A percentile compares a stretch with the other conserved stretches of the same genome.
Conservation (phyloP, 1,140 invertebrate genomes). For the Leptinotarsa lineolata region DNA sequence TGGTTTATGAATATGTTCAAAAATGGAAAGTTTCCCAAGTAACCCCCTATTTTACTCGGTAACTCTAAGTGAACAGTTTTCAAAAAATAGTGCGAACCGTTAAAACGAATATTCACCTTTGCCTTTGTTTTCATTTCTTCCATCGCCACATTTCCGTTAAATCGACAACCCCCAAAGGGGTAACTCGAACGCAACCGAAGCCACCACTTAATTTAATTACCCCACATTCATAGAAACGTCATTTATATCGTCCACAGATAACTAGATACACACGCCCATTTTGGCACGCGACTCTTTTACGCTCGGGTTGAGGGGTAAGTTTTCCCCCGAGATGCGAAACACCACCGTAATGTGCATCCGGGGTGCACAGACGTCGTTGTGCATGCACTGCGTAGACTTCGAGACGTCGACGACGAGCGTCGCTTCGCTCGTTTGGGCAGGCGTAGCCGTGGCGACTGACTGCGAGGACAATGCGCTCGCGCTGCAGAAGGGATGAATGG, state of each 20-base stretch:
- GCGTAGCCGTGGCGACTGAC: slow-evolving; percentile 19
- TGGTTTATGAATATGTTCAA: no score
- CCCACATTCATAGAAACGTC: slow-evolving; percentile 17
- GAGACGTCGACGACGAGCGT: slow-evolving; percentile 29
- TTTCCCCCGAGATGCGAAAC: background rate
- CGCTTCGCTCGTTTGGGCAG: slow-evolving; percentile 30
- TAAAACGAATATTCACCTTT: no score
- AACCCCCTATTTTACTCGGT: no score
- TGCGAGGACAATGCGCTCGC: background rate
- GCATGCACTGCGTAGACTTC: slow-evolving; percentile 28
- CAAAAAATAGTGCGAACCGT: no score
- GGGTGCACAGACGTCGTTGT: background rate
- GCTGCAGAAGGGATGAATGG: background rate
- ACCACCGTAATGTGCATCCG: slow-evolving; percentile 11
- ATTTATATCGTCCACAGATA: slow-evolving; percentile 17
- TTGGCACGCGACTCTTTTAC: background rate
- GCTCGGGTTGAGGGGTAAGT: background rate
- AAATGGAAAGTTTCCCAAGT: no score
- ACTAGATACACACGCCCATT: slow-evolving; percentile 28
- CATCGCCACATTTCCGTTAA: background rate
- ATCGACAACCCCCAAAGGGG: background rate
- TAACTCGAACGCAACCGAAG: slow-evolving; percentile 9
- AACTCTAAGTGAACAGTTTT: no score
- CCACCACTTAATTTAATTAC: slow-evolving; percentile 14
- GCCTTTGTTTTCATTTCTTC: background rate